A percentile compares a stretch with the other conserved stretches of the same genome.
phyloP scores from a whole-genome alignment of 2,797 vertebrate genomes.

The Urocyon cinereoargenteus region DNA sequence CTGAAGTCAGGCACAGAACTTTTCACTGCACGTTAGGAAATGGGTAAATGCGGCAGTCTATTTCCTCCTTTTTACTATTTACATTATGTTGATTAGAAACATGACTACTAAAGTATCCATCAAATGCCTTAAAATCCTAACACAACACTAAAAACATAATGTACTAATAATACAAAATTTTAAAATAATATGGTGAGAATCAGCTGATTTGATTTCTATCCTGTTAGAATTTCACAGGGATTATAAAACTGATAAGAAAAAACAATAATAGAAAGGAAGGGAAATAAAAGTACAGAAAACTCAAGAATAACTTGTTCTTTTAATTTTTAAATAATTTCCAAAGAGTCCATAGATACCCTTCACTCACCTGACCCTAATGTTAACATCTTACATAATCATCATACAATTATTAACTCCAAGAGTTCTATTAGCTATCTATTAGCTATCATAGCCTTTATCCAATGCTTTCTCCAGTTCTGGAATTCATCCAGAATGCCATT shows the following conservation, averaged over 20 bases:
- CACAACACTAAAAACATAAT: not conserved
- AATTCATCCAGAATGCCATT: not conserved
- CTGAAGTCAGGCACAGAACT: not conserved
- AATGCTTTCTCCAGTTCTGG: not conserved
- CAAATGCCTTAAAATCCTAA: not conserved
- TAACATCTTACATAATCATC: not conserved
- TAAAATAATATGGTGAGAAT: not conserved
- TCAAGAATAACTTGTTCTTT: not conserved
- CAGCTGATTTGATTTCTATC: not conserved
- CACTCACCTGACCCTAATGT: not conserved
- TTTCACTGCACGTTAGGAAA: not conserved
- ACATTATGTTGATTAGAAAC: not conserved
- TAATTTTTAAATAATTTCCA: not conserved
- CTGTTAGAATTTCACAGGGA: not conserved
- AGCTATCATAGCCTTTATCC: not conserved
- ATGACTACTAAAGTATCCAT: not conserved
- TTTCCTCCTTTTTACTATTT: not conserved
- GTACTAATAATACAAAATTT: not conserved
- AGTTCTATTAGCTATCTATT: not conserved
- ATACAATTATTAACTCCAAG: not conserved
- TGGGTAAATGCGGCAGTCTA: not conserved
- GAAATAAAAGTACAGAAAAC: not conserved
- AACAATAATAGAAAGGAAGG: not conserved
- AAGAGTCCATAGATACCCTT: not conserved
- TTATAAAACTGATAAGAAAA: not conserved